phyloP scores from a whole-genome alignment of 2,113 vertebrate species.

The Chlorodrepanis virens region DNA sequence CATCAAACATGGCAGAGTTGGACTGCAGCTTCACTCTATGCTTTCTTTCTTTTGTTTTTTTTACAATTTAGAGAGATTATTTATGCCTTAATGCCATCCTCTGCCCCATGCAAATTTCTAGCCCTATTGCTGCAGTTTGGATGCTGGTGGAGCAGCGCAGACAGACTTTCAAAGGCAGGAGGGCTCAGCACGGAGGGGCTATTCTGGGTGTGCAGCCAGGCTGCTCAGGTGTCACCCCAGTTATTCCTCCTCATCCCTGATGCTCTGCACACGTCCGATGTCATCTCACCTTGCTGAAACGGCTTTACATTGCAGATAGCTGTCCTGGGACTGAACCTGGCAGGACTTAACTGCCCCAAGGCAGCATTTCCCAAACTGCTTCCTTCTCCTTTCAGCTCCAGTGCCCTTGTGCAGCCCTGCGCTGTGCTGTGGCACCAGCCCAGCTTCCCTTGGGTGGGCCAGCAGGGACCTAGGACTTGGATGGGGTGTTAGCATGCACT shows the following conservation, averaged over 20 bases:
- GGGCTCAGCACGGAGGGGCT: not conserved
- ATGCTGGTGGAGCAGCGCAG: not conserved
- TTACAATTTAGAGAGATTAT: not conserved
- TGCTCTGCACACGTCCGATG: not conserved
- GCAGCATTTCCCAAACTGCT: not conserved
- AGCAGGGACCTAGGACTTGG: not conserved
- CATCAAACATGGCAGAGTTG: not conserved
- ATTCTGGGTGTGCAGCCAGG: not conserved
- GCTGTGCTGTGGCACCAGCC: not conserved
- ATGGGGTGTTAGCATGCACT: not conserved
- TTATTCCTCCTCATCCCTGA: not conserved
- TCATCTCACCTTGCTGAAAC: not conserved
- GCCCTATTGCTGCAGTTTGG: not conserved
- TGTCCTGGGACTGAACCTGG: not conserved
- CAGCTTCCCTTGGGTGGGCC: not conserved
- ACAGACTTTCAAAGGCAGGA: not conserved
- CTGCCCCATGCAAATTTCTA: not conserved
- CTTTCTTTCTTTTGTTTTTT: not conserved
- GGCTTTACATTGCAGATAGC: not conserved
- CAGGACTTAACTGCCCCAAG: not conserved
- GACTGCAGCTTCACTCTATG: not conserved
- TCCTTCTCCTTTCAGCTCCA: not conserved
- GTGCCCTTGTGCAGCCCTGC: fast-evolving
- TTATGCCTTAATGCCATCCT: not conserved
- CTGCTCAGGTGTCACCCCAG: not conserved